A percentile compares a stretch with the other conserved stretches of the same genome.
Evolutionary conservation across 30 jellyfish, hydroid and myxozoan genomes (phyloP).

Genomic region (Chrysaora quinquecirrha): DNA sequence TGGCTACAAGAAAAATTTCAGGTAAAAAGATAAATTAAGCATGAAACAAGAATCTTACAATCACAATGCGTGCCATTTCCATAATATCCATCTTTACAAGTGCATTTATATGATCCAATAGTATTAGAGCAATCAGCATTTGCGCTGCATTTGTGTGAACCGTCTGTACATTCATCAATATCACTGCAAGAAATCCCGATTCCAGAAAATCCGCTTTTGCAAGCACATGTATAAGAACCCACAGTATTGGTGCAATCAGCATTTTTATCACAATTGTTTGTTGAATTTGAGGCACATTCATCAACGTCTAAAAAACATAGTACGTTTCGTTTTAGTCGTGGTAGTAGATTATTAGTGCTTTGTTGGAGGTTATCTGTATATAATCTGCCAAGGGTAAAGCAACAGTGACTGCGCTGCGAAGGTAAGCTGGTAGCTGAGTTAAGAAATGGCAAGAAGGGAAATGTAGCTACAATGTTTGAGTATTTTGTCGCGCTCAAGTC

Average conservation of each 20-base stretch:
- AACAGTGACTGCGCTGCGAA: too few species aligned
- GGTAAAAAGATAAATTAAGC: too few species aligned
- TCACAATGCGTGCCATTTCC: slow-evolving; percentile 61
- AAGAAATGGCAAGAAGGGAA: too few species aligned
- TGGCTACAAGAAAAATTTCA: too few species aligned
- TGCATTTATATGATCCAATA: slow-evolving; percentile 35
- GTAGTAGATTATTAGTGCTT: too few species aligned
- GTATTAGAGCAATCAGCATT: slow-evolving; percentile 62
- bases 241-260: slow-evolving; percentile 51
- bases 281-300: not conserved
- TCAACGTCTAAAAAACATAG: not conserved
- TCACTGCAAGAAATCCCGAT: slow-evolving; percentile 59
- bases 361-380: too few species aligned
- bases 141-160: slow-evolving; percentile 24
- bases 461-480: too few species aligned
- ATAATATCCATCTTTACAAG: slow-evolving; percentile 37
- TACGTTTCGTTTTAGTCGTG: too few species aligned
- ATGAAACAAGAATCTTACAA: not conserved
- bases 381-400: too few species aligned
- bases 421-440: too few species aligned
- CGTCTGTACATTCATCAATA: slow-evolving; percentile 54
- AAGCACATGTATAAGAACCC: slow-evolving; percentile 57
- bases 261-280: slow-evolving; percentile 33
- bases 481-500: too few species aligned
- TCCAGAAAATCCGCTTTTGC: slow-evolving; percentile 61